Conservation (phyloP, 2,797 vertebrate species). For the Pseudomugil gertrudae region DNA sequence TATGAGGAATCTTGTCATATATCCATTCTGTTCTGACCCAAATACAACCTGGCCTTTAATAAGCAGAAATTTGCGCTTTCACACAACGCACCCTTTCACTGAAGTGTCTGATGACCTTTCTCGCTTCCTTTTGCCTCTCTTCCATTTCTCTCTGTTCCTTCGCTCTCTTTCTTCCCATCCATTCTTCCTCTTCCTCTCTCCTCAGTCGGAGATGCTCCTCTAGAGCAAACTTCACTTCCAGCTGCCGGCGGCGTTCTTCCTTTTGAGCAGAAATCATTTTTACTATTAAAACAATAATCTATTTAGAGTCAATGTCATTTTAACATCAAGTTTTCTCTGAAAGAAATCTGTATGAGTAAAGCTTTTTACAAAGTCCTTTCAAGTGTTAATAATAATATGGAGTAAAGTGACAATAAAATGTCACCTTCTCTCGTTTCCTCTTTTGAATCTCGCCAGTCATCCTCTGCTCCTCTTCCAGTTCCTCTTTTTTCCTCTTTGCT, state of each 20-base stretch:
- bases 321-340: neutral
- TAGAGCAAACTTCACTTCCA: slow-evolving; percentile 81
- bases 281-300: neutral
- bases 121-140: slow-evolving; percentile 78
- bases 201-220: slow-evolving; percentile 81
- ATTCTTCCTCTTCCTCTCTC: slow-evolving; percentile 81
- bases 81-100: slow-evolving; percentile 82
- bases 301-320: neutral
- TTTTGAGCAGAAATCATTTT: slow-evolving; percentile 11
- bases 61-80: neutral
- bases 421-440: slow-evolving; percentile 78
- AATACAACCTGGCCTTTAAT: neutral
- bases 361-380: neutral
- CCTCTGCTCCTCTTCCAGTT: slow-evolving; percentile 76
- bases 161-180: slow-evolving; percentile 75
- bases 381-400: neutral
- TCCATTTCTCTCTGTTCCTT: slow-evolving; percentile 80
- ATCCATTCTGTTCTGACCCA: neutral
- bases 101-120: slow-evolving; percentile 82
- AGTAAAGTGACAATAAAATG: slow-evolving; percentile 3
- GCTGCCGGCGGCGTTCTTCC: slow-evolving; percentile 80
- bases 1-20: neutral
- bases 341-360: neutral
- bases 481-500: slow-evolving; percentile 76
- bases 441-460: slow-evolving; percentile 79